Conservation (phyloP, 2,797 vertebrate species). For the Apogon hyalosoma region DNA sequence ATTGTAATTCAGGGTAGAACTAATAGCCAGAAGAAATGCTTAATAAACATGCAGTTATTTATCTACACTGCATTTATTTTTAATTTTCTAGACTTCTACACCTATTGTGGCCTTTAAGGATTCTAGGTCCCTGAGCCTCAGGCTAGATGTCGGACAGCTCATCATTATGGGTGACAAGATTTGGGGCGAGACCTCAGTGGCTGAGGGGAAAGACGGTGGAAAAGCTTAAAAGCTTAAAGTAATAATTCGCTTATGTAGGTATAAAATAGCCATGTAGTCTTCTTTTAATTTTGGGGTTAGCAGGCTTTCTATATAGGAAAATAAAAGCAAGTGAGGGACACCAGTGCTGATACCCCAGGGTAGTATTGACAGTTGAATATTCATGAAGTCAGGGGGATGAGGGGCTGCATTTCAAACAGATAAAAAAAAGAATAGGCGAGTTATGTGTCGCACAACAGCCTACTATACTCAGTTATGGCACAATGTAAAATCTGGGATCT, state of each 20-base stretch:
- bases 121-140: constrained; percentile 18
- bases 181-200: constrained; percentile 24
- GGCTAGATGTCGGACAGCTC: constrained; percentile 43
- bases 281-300: constrained; percentile 55
- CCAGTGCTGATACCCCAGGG: constrained; percentile 58
- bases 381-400: constrained; percentile 53
- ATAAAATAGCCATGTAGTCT: constrained; percentile 39
- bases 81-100: constrained; percentile 8
- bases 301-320: constrained; percentile 47
- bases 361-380: constrained; percentile 58
- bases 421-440: constrained; percentile 7
- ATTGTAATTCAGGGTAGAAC: not conserved
- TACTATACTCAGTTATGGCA: constrained; percentile 30
- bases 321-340: constrained; percentile 65
- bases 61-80: constrained; percentile 11
- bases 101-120: constrained; percentile 10
- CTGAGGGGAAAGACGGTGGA: constrained; percentile 36
- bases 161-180: constrained; percentile 48
- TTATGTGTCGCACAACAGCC: constrained; percentile 43
- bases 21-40: not conserved
- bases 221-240: constrained; percentile 56
- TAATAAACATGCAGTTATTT: constrained; percentile 24
- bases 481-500: constrained; percentile 55
- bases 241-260: constrained; percentile 49
- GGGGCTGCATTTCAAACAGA: constrained; percentile 22